These are phyloP conservation scores for Acipenser oxyrinchus DNA, from an alignment of 2,797 vertebrate genomes.

Conservation along the genomic window DNA sequence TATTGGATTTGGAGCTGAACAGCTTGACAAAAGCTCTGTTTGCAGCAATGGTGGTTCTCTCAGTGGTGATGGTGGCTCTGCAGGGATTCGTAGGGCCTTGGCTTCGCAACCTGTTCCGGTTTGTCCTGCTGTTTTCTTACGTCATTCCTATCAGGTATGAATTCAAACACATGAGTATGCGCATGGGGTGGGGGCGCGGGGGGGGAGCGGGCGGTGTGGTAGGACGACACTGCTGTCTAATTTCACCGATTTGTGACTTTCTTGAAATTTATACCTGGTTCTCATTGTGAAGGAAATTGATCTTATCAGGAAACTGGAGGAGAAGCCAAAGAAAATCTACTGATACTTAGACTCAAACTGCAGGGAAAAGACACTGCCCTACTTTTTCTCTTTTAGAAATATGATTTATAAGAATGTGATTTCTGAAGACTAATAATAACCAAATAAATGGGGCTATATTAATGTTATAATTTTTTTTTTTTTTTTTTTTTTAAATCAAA, in stretches of 20 bases:
- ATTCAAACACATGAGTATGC: slow-evolving; percentile 4
- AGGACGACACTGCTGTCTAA: slow-evolving; percentile 25
- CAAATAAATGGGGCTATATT: no score
- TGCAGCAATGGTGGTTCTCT: slow-evolving; percentile 58
- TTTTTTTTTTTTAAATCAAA: no score
- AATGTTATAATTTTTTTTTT: no score
- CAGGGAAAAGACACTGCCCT: slow-evolving; percentile 32
- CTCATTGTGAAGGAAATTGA: slow-evolving; percentile 41
- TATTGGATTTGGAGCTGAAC: slow-evolving; percentile 66
- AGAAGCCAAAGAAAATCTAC: slow-evolving; percentile 33
- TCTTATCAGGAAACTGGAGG: slow-evolving; percentile 35
- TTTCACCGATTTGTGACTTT: slow-evolving; percentile 35
- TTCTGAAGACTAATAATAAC: neutral
- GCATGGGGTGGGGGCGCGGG: no score
- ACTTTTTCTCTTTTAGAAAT: slow-evolving; percentile 31
- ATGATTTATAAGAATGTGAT: slow-evolving; percentile 35
- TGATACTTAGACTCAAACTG: slow-evolving; percentile 35
- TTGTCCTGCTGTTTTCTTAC: slow-evolving; percentile 70
- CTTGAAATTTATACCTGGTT: slow-evolving; percentile 40
- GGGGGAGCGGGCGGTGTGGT: no score
- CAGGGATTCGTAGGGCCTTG: slow-evolving; percentile 67
- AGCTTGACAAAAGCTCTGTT: slow-evolving; percentile 66
- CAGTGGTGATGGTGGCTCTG: slow-evolving; percentile 63
- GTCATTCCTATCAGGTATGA: slow-evolving; percentile 71
- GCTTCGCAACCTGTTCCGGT: slow-evolving; percentile 67